Base-by-base conservation (phyloP, 2,113 vertebrate genomes). In the Phaethon lepturus region DNA sequence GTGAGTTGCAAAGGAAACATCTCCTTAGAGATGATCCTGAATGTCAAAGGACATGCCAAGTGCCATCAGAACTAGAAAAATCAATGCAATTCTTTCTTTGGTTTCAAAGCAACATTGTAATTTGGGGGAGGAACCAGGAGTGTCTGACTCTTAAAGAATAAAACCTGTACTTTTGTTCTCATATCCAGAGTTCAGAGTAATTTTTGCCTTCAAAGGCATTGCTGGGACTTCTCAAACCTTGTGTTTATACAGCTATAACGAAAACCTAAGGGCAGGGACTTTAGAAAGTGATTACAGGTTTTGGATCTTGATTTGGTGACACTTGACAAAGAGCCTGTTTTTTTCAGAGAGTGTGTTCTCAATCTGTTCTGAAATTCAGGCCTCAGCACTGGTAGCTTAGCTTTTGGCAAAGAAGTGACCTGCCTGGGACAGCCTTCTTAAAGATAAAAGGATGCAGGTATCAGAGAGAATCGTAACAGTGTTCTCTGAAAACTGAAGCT, bases 1-100 rank as follows among this genome's bases (percentile, higher is more conserved):
- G 35, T 62, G 76, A 79, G 52, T 45, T 84, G 25, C 68, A 90
- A 80, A 75, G 59, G 76, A 91, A 95, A 68, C 50, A 60, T 76
- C 66, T 93, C 96, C 85, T 94, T 85, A 95, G 94, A 95, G 78
- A 82, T 82, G 81, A 86, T 95, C 82, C 29, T 38, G 17, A 93
- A 95, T 88, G 90, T 92, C 90, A 90, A 90, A 85, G 93, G 56
- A 85, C 77, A 60, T 0, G 19, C 12, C 14, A 56, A 89, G 9
- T 63, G 16, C 49, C 71, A 88, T 69, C 77, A 90, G 77, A 87
- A 66, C 49, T 52, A 72, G 53, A 86, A 92, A 95, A 96, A 94
- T 89, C 91, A 90, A 73, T 86, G 35, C 22, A 47, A 56, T 67
- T 67, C 19, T 71, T 66, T 35, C 50, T 77, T 78, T 86, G 44